These are phyloP conservation scores for Dimorphilus gyrociliatus DNA, from an alignment of 2,888 invertebrate species.

Conservation along the genomic window DNA sequence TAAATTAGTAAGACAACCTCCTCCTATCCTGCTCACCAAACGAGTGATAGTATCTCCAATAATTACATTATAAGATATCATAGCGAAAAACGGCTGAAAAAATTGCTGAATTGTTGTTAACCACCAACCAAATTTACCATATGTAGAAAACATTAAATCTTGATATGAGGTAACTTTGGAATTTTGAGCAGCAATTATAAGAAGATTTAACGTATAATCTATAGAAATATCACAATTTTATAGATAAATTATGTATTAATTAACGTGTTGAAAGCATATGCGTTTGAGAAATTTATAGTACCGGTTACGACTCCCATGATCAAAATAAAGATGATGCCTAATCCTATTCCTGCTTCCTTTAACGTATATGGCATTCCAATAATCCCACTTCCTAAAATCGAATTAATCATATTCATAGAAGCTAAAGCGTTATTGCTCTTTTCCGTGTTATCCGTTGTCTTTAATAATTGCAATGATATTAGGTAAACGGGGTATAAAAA, in stretches of 20 bases:
- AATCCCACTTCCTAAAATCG: slow-evolving; percentile 68
- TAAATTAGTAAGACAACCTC: slow-evolving; percentile 35
- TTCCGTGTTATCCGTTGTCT: slow-evolving; percentile 44
- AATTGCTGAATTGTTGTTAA: neutral
- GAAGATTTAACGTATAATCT: neutral
- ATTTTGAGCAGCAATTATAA: too few species aligned
- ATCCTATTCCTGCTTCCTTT: slow-evolving; percentile 59
- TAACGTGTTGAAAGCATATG: neutral
- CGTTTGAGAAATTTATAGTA: slow-evolving; percentile 9
- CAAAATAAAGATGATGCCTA: slow-evolving; percentile 51
- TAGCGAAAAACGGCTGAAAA: slow-evolving; percentile 44
- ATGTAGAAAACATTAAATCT: neutral
- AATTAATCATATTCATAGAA: slow-evolving; percentile 72
- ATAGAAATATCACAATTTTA: neutral
- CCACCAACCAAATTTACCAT: neutral
- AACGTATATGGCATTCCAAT: slow-evolving; percentile 55
- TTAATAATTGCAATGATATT: too few species aligned
- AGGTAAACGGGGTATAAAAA: too few species aligned
- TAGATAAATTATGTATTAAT: neutral
- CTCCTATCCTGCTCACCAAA: slow-evolving; percentile 54
- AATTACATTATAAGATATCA: slow-evolving; percentile 72
- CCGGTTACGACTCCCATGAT: slow-evolving; percentile 55
- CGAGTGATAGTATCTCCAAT: slow-evolving; percentile 71
- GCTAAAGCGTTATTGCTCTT: slow-evolving; percentile 55
- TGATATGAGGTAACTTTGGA: too few species aligned